Base-by-base conservation (phyloP, 23 tunicate genomes). In the Halocynthia roretzi region DNA sequence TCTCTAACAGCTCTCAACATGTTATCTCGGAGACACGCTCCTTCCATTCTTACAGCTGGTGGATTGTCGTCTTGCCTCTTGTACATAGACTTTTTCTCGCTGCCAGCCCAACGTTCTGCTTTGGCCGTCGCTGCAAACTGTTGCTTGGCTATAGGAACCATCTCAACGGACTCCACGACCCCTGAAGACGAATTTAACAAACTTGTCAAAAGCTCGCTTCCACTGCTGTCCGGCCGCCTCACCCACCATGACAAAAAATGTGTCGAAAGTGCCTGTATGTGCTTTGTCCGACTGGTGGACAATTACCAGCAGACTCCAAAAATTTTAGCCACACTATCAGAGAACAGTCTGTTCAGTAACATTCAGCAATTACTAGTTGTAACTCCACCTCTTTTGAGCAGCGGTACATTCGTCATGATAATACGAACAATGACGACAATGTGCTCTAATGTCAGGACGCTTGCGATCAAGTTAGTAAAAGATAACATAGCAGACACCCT, bases 71-170 rank as follows among this genome's bases (percentile, higher is more conserved):
- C 87, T 18, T 92, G 91, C 55, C 83, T 96, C 54, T 81, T 80
- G 54, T 90, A 82, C 67, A 78, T 90, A 20, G 99, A 96, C 56
- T 96, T 96, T 52, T 89, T 96, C 77, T 96, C 96, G 31, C 62
- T 89, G 17, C 93, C 96, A 6, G 96, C 96, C 18, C 96, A 96
- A 62, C 78, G 96, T 48, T 77, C 84, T 17, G 85, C 99, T 14
- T 71, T 96, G 20, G 60, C 88, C 14, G 87, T 96, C 5, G 99
- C 96, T 10, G 96, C 96, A 7, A 85, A 92, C 72, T 96, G 99
- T 71, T 82, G 92, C 85, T 53, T 19, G 9, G 63, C 76, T 12
- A 68, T 61, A 18, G 53, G 71, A 10, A 61, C 83, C 8, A 12
- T 62, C 15, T 40, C 77, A 7, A 72, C 51, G 7, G 76, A 48